Conservation (phyloP, 2,888 invertebrate species). For the Saturnia japonica region DNA sequence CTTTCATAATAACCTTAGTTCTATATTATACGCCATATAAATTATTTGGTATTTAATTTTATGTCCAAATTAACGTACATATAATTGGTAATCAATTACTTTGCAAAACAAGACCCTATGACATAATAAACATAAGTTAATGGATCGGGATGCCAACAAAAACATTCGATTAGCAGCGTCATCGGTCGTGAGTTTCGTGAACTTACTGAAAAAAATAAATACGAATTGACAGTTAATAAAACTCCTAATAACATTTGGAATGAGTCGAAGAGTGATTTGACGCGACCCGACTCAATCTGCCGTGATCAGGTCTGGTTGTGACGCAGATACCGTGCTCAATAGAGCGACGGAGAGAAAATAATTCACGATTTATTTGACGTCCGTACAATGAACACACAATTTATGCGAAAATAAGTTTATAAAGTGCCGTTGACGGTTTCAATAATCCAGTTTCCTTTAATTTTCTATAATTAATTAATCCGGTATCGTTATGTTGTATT, state of each 20-base stretch:
- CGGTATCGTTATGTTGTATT: no score
- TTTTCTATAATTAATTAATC: constrained; percentile 29
- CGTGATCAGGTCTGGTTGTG: constrained; percentile 45
- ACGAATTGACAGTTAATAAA: constrained; percentile 62
- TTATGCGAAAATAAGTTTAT: constrained; percentile 36
- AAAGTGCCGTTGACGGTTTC: constrained; percentile 33
- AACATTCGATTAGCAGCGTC: constrained; percentile 19
- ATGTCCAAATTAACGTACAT: not conserved
- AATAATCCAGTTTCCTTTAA: constrained; percentile 44
- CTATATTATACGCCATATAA: no score
- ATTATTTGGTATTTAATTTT: not conserved
- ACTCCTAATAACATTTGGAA: constrained; percentile 54
- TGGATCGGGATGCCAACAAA: constrained; percentile 6
- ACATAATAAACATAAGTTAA: not conserved
- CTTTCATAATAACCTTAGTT: no score
- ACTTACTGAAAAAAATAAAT: constrained; percentile 36
- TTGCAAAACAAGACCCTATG: not conserved
- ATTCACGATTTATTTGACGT: constrained; percentile 44
- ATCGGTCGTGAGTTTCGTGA: constrained; percentile 11
- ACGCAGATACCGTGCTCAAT: constrained; percentile 43
- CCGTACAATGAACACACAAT: constrained; percentile 39
- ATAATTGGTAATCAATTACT: not conserved
- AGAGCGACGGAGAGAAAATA: constrained; percentile 37
- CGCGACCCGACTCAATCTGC: constrained; percentile 63
- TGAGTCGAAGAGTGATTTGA: constrained; percentile 48